These are phyloP conservation scores for Centrocercus urophasianus DNA, from an alignment of 2,113 vertebrate species.

Conservation along the genomic window DNA sequence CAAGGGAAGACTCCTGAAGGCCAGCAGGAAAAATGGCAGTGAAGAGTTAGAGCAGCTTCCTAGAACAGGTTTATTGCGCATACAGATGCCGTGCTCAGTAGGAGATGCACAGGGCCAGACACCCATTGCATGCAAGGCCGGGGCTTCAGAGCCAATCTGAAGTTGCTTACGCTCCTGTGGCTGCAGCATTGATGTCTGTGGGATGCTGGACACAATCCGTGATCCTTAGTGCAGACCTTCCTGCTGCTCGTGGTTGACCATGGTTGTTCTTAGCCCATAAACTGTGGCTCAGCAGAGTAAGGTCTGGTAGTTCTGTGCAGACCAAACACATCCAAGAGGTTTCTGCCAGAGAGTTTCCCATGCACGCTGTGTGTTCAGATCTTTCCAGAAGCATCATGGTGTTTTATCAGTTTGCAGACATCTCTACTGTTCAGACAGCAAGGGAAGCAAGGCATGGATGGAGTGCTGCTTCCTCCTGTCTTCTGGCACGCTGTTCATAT, in stretches of 20 bases:
- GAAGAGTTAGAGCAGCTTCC: not conserved
- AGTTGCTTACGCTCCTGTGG: no score
- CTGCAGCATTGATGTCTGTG: accelerated
- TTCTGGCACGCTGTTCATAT: not conserved
- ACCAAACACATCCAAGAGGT: not conserved
- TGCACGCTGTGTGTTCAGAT: no score
- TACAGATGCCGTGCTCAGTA: accelerated
- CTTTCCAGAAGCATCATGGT: not conserved
- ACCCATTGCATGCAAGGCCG: accelerated
- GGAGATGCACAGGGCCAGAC: not conserved
- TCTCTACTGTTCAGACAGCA: not conserved
- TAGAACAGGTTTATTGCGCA: accelerated
- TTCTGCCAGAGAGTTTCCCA: not conserved
- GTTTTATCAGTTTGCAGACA: not conserved
- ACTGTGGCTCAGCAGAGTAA: not conserved
- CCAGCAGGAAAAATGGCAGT: not conserved
- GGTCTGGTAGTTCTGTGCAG: not conserved
- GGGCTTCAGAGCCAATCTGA: not conserved
- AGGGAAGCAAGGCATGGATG: not conserved
- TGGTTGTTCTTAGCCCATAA: not conserved
- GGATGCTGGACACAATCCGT: not conserved
- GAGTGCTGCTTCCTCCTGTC: not conserved
- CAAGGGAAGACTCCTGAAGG: not conserved
- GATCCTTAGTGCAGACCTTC: not conserved
- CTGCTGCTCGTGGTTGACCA: accelerated